These are phyloP conservation scores for Bombylius major DNA, from an alignment of 2,888 invertebrate genomes.

Conservation along the genomic window DNA sequence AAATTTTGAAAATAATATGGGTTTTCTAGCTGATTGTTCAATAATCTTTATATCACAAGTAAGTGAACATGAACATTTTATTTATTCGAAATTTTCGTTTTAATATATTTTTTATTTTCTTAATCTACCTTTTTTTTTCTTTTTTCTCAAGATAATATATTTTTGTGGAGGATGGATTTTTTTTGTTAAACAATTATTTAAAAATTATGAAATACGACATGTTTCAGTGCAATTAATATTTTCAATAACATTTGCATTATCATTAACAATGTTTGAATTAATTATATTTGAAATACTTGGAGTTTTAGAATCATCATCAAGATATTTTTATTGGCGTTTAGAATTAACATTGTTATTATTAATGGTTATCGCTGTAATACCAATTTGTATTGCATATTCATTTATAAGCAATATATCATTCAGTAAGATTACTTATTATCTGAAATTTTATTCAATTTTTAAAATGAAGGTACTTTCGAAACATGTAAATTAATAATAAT, in stretches of 20 bases:
- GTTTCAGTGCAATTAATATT: conserved; percentile 89
- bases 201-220: conserved; percentile 95
- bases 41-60: conserved; percentile 75
- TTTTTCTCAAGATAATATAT: conserved; percentile 63
- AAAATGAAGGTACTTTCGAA: too few relatives aligned
- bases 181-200: conserved; percentile 92
- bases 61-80: conserved; percentile 17
- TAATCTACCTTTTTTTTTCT: conserved; percentile 18
- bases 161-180: conserved; percentile 97
- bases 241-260: conserved; percentile 88
- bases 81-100: not conserved
- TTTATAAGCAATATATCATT: conserved; percentile 79
- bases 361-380: conserved; percentile 90
- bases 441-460: conserved; percentile 1
- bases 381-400: conserved; percentile 93
- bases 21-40: conserved; percentile 69
- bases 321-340: conserved; percentile 72
- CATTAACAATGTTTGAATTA: conserved; percentile 97
- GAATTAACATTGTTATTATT: conserved; percentile 82
- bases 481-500: too few relatives aligned
- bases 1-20: conserved; percentile 43
- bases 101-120: not conserved
- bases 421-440: conserved; percentile 44
- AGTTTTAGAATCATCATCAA: conserved; percentile 77
- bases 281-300: conserved; percentile 99